These are phyloP conservation scores for Electrophaes corylata DNA, from an alignment of 2,888 invertebrate genomes.

Conservation along the genomic window DNA sequence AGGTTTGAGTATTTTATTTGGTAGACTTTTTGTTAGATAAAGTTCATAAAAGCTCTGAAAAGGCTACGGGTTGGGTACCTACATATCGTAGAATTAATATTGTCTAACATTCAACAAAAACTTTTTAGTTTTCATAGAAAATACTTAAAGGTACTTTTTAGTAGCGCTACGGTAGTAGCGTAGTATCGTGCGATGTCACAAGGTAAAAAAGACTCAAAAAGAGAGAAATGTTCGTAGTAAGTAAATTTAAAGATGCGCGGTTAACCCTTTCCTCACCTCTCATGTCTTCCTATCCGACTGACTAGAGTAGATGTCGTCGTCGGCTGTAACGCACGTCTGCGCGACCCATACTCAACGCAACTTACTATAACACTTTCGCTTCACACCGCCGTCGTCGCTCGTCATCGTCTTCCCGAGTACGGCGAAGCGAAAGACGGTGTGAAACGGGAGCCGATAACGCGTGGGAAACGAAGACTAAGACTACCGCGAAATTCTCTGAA, in stretches of 20 bases:
- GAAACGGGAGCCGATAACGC: conserved; percentile 73
- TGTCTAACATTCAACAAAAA: too few relatives aligned
- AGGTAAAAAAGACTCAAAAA: too few relatives aligned
- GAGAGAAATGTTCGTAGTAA: too few relatives aligned
- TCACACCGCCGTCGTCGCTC: conserved; percentile 54
- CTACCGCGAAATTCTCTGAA: conserved; percentile 72
- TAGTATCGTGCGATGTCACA: neutral
- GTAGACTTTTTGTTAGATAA: neutral
- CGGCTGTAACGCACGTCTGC: conserved; percentile 52
- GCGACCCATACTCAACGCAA: conserved; percentile 55
- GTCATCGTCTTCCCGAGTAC: conserved; percentile 61
- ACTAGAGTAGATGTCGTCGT: conserved; percentile 47
- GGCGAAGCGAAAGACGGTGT: conserved; percentile 74
- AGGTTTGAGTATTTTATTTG: neutral
- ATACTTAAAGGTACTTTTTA: too few relatives aligned
- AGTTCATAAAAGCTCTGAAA: too few relatives aligned
- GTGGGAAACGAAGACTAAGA: conserved; percentile 67
- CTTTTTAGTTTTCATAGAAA: too few relatives aligned
- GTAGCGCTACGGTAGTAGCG: too few relatives aligned
- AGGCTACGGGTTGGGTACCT: too few relatives aligned
- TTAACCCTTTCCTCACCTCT: conserved; percentile 62
- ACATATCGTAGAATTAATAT: too few relatives aligned
- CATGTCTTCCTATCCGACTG: conserved; percentile 45
- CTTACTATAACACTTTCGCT: conserved; percentile 58
- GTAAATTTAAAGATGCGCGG: conserved; percentile 58